phyloP scores from a whole-genome alignment of 2,797 vertebrate genomes.

The Knipowitschia caucasica region DNA sequence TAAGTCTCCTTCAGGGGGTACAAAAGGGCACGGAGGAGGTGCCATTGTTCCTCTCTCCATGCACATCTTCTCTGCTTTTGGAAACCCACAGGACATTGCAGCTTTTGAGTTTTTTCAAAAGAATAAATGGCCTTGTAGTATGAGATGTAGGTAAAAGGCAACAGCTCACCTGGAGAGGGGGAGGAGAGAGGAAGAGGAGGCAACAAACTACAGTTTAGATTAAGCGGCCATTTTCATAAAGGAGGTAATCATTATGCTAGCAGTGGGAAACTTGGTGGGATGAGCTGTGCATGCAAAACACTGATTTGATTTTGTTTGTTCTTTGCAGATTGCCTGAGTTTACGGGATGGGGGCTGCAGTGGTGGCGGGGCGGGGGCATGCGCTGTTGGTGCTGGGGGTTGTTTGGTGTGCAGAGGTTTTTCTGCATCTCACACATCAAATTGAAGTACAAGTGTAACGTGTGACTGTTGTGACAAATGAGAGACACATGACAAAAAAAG shows the following conservation, averaged over 20 bases:
- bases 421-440: conserved; percentile 79
- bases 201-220: conserved; percentile 64
- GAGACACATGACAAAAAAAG: conserved; percentile 68
- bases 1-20: conserved; percentile 65
- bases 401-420: conserved; percentile 51
- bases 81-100: conserved; percentile 62
- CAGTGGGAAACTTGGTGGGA: conserved; percentile 81
- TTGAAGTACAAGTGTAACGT: conserved; percentile 77
- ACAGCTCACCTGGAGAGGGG: conserved; percentile 76
- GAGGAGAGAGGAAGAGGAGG: conserved; percentile 43
- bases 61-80: conserved; percentile 58
- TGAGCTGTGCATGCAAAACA: conserved; percentile 79
- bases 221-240: conserved; percentile 77
- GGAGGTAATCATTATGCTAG: conserved; percentile 83
- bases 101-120: conserved; percentile 49
- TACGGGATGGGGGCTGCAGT: conserved; percentile 33
- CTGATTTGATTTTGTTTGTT: conserved; percentile 84
- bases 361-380: conserved; percentile 25
- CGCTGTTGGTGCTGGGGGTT: conserved; percentile 24
- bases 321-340: conserved; percentile 56
- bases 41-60: conserved; percentile 70
- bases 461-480: conserved; percentile 77
- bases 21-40: conserved; percentile 55
- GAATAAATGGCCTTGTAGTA: conserved; percentile 52
- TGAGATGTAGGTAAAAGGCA: conserved; percentile 54